Conservation (phyloP, 2,888 invertebrate species). For the Athalia rosae region DNA sequence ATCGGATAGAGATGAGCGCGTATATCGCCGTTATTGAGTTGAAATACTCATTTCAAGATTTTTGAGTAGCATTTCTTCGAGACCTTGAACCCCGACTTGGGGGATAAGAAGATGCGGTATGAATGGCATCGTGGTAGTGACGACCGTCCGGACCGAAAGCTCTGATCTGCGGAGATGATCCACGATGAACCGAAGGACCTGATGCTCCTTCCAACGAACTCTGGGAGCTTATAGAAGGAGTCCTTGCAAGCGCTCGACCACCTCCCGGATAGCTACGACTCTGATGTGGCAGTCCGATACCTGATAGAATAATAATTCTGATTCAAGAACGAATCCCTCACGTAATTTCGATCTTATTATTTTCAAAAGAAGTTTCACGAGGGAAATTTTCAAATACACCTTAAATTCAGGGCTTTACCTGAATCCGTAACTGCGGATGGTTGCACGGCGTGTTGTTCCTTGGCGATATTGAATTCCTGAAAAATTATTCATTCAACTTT, state of each 20-base stretch:
- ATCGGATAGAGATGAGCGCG: not conserved
- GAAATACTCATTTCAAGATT: not conserved
- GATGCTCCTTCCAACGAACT: slow-evolving; percentile 85
- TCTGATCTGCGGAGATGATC: slow-evolving; percentile 89
- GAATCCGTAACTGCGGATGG: slow-evolving; percentile 72
- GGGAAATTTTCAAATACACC: not conserved
- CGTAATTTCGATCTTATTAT: not conserved
- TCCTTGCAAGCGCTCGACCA: slow-evolving; percentile 77
- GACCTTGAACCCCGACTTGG: slow-evolving; percentile 68
- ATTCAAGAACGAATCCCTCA: too few relatives aligned
- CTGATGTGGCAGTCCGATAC: slow-evolving; percentile 76
- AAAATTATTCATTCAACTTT: slow-evolving; percentile 60
- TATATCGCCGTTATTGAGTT: not conserved
- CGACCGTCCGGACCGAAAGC: slow-evolving; percentile 89
- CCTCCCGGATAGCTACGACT: slow-evolving; percentile 79
- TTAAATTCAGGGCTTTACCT: slow-evolving; percentile 53
- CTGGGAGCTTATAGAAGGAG: slow-evolving; percentile 88
- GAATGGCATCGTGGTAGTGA: slow-evolving; percentile 62
- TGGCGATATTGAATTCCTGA: slow-evolving; percentile 81
- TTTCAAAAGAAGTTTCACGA: not conserved
- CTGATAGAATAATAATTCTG: slow-evolving; percentile 40
- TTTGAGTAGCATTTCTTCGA: not conserved
- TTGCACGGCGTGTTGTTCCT: slow-evolving; percentile 80
- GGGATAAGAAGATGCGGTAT: slow-evolving; percentile 68
- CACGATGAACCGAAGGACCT: slow-evolving; percentile 79